phyloP scores from a whole-genome alignment of 2,888 invertebrate genomes.

The Plagodis pulveraria region DNA sequence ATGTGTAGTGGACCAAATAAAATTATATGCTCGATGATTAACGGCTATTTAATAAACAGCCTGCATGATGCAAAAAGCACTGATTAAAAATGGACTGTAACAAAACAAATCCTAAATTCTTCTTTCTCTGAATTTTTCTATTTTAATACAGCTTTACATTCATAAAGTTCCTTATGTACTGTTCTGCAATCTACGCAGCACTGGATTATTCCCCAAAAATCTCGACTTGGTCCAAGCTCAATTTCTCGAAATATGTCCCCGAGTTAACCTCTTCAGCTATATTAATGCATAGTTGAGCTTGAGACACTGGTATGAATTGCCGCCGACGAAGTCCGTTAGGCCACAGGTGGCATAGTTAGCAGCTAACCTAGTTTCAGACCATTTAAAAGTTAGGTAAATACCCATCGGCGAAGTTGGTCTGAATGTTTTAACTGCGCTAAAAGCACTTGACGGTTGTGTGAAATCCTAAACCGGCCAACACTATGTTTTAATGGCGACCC shows the following conservation, averaged over 20 bases:
- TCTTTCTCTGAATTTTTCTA: no score
- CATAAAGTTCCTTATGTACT: neutral
- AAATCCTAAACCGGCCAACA: slow-evolving; percentile 44
- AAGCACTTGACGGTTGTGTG: slow-evolving; percentile 46
- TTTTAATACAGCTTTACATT: no score
- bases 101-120: no score
- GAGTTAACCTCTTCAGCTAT: slow-evolving; percentile 16
- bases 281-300: slow-evolving; percentile 28
- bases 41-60: no score
- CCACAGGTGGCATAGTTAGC: slow-evolving; percentile 68
- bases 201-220: slow-evolving; percentile 11
- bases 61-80: no score
- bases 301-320: slow-evolving; percentile 19
- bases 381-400: slow-evolving; percentile 69
- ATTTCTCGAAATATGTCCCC: slow-evolving; percentile 22
- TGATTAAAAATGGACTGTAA: no score
- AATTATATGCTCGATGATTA: no score
- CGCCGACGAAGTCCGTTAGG: slow-evolving; percentile 16
- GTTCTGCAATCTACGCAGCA: slow-evolving; percentile 10
- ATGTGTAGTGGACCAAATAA: no score
- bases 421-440: slow-evolving; percentile 52
- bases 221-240: slow-evolving; percentile 16
- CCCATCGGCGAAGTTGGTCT: slow-evolving; percentile 42
- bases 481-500: slow-evolving; percentile 40
- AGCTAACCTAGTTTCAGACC: slow-evolving; percentile 63